Evolutionary conservation across 2,888 invertebrate species (phyloP).

Genomic region (Machimus rusticus): DNA sequence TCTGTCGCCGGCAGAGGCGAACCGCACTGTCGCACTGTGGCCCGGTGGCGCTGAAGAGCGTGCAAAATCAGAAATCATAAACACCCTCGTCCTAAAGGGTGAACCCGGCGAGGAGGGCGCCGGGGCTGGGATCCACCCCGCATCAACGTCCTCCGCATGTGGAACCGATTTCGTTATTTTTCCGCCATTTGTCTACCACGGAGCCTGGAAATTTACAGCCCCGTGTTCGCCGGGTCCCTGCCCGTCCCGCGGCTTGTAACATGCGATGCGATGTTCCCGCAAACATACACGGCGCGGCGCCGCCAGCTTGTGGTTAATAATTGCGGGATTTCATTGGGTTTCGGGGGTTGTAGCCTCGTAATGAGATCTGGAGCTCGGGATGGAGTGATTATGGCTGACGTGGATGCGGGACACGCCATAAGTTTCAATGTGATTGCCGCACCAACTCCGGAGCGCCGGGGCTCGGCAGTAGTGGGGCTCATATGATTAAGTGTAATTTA

Average conservation of each 20-base stretch:
- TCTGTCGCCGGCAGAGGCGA: constrained; percentile 2
- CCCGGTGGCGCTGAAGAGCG: constrained; percentile 7
- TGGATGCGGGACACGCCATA: constrained; percentile 5
- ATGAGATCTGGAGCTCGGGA: constrained; percentile 32
- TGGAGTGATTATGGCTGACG: constrained; percentile 36
- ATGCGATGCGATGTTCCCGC: constrained; percentile 34
- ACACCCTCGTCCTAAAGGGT: constrained; percentile 23
- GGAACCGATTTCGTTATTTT: constrained; percentile 30
- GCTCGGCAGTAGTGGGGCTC: neutral
- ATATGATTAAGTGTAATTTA: constrained; percentile 16
- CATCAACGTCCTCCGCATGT: neutral
- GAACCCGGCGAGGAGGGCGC: neutral
- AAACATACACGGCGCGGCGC: constrained; percentile 19
- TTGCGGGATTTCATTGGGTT: constrained; percentile 37
- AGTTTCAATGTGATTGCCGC: constrained; percentile 14
- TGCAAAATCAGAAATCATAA: constrained; percentile 39
- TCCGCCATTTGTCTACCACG: constrained; percentile 33
- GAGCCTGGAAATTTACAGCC: constrained; percentile 16
- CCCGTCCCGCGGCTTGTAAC: constrained; percentile 18
- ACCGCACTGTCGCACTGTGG: neutral
- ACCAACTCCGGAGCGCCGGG: neutral
- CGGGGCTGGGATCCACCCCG: neutral
- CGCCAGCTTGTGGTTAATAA: constrained; percentile 41
- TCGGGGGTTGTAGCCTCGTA: constrained; percentile 10
- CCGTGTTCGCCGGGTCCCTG: neutral